Evolutionary conservation across 37 sponge, comb jelly and placozoan genomes (phyloP), one percentile per base, ranked within the genome.

Genomic region (Hexactinellida sp.): DNA sequence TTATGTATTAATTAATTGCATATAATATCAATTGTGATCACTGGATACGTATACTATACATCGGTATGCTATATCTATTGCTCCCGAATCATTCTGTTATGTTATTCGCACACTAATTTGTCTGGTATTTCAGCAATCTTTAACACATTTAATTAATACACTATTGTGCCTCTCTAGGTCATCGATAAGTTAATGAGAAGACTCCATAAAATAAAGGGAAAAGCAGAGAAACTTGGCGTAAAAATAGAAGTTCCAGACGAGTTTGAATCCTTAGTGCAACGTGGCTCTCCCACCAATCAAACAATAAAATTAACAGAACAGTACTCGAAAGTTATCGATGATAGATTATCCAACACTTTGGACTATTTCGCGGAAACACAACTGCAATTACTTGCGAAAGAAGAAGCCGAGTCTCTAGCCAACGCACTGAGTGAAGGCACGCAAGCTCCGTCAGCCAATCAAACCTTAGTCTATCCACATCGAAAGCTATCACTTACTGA

Each of bases 321-420:
- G 13, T 63, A 63, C 76, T 63, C 76, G 3, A 63, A 63, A 63
- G 76, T 63, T 63, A 63, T 63, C 76, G 76, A 63, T 63, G 76
- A 63, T 63, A 63, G 76, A n/a, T 63, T 63, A 63, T 63, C 76
- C 76, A 63, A 63, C 30, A 63, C 76, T 10, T 63, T 63, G 1
- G 76, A 63, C 76, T 63, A 63, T 63, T 63, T 63, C 76, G 76
- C 76, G 21, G 76, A 63, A 63, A 63, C 76, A 25, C 76, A 63
- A n/a, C 13, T 63, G 76, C 76, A 63, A 63, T 63, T 63, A 63
- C 76, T 63, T 63, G 76, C 76, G 76, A 63, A 63, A 63, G 76
- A 63, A 63, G 76, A 63, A 63, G 76, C 76, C 76, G 76, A 63
- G 34, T 63, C 76, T 7, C 30, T 63, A 63, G 76, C 76, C 34